A percentile compares a stretch with the other conserved stretches of the same genome.
phyloP scores from a whole-genome alignment of 64 coral and sea anemone genomes.

The Porites australiensis region DNA sequence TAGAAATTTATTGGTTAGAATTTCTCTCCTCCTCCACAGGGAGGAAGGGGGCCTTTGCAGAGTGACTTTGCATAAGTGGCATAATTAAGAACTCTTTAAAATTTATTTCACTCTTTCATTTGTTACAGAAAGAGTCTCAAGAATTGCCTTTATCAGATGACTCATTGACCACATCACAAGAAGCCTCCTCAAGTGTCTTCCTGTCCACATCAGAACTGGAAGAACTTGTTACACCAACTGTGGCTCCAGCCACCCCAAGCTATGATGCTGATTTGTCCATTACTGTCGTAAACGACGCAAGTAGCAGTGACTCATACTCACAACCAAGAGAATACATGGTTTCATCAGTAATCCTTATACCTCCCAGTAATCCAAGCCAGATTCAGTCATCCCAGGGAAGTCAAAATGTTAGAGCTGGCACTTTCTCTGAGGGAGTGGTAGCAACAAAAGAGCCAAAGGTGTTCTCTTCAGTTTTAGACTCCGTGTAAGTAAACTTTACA shows the following conservation, averaged over 20 bases:
- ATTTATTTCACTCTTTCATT: background rate
- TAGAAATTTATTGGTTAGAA: too few relatives aligned
- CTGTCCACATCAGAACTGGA: conserved; percentile 70
- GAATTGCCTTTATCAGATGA: background rate
- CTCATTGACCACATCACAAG: background rate
- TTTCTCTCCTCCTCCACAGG: too few relatives aligned
- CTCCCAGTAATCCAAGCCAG: conserved; percentile 11
- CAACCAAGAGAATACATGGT: background rate
- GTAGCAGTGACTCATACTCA: conserved; percentile 11
- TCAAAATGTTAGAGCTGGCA: background rate
- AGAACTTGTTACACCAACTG: conserved; percentile 57
- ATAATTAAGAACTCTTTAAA: background rate
- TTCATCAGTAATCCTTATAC: conserved; percentile 35
- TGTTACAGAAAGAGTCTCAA: background rate
- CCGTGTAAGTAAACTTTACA: background rate
- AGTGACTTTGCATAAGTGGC: too few relatives aligned
- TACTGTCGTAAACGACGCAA: conserved; percentile 29
- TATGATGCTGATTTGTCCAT: conserved; percentile 54
- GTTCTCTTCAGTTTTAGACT: conserved; percentile 2
- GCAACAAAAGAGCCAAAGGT: conserved; percentile 14
- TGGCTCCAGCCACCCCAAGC: conserved; percentile 83
- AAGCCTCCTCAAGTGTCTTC: background rate
- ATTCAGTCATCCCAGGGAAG: conserved; percentile 14
- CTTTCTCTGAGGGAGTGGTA: background rate
- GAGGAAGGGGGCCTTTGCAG: too few relatives aligned